phyloP scores from a whole-genome alignment of 1,140 invertebrate genomes.

The Pinna nobilis region DNA sequence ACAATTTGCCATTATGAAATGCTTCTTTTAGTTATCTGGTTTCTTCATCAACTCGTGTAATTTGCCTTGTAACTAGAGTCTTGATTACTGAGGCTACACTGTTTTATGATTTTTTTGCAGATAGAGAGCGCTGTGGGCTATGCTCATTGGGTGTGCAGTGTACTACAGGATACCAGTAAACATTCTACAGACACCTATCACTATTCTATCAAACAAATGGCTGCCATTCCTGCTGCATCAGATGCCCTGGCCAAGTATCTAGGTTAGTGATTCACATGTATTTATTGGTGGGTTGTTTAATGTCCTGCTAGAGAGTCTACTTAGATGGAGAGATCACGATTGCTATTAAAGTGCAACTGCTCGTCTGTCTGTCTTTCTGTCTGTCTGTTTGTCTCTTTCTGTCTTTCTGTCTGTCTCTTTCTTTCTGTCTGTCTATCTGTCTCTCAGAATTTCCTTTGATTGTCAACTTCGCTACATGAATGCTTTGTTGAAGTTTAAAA shows the following conservation, averaged over 20 bases:
- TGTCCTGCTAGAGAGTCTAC: background rate
- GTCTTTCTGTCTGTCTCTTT: too few species aligned
- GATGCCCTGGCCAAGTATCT: conserved; percentile 86
- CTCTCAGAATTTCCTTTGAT: background rate
- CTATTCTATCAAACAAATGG: conserved; percentile 86
- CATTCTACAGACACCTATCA: conserved; percentile 78
- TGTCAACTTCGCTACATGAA: background rate
- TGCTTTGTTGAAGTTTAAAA: background rate
- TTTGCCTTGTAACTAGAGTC: too few species aligned
- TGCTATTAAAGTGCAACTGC: background rate
- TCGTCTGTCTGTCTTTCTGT: too few species aligned
- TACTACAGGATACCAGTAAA: conserved; percentile 78
- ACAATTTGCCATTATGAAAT: too few species aligned
- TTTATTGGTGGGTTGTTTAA: background rate
- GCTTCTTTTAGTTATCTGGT: too few species aligned
- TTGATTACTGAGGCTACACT: too few species aligned
- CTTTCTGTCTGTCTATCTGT: too few species aligned
- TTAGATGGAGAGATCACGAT: too few species aligned
- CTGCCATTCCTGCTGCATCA: conserved; percentile 84
- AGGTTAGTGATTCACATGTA: conserved; percentile 69
- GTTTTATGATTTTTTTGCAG: conserved; percentile 52
- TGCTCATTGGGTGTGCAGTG: conserved; percentile 86
- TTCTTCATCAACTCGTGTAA: too few species aligned
- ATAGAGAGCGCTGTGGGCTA: conserved; percentile 78
- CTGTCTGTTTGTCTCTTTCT: too few species aligned